Evolutionary conservation across 1,140 invertebrate genomes (phyloP).

Genomic region (Achatina immaculata): DNA sequence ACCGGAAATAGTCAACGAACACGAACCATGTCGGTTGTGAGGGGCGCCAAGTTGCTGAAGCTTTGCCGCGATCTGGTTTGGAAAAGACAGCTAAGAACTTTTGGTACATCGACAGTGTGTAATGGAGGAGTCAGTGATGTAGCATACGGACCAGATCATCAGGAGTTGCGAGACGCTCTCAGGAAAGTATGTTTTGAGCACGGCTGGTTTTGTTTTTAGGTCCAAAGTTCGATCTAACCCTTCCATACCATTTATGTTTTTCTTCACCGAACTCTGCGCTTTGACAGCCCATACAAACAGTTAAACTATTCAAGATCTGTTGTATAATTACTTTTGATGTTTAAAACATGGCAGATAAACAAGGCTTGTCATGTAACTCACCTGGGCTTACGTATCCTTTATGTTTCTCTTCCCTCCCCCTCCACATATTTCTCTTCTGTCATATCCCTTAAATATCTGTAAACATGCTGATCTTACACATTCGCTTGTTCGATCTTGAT

Average conservation of each 20-base stretch:
- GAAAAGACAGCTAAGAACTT: no score
- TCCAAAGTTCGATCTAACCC: not conserved
- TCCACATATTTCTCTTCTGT: no score
- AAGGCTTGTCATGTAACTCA: not conserved
- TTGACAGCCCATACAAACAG: not conserved
- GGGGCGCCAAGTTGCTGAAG: no score
- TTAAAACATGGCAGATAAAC: not conserved
- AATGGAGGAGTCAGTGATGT: not conserved
- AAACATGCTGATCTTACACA: no score
- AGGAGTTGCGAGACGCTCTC: constrained; percentile 4
- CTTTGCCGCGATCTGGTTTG: no score
- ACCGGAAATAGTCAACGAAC: no score
- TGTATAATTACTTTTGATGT: not conserved
- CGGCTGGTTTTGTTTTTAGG: not conserved
- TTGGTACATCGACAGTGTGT: not conserved
- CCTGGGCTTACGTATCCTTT: no score
- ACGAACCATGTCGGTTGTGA: no score
- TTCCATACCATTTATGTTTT: not conserved
- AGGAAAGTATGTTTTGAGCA: not conserved
- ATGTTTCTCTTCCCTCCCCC: no score
- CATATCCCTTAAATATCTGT: no score
- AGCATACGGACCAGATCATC: constrained; percentile 25
- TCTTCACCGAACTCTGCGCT: not conserved
- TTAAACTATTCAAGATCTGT: not conserved
- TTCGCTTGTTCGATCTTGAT: no score